Conservation (phyloP, 2,113 vertebrate genomes). For the Pogonocichla stellata region DNA sequence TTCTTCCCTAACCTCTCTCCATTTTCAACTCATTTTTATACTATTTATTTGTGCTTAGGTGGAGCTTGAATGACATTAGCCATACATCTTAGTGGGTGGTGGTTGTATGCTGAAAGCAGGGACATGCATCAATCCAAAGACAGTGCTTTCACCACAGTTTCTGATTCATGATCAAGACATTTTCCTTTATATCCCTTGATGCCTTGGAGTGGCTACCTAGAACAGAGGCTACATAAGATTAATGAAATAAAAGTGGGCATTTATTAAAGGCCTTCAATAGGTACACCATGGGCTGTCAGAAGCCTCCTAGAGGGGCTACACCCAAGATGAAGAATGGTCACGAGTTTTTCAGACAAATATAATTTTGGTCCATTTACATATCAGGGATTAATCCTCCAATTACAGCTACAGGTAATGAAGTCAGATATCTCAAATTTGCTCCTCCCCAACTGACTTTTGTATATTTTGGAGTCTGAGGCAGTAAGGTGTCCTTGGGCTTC, state of each 20-base stretch:
- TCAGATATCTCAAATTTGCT: not conserved
- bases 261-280: not conserved
- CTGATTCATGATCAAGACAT: not conserved
- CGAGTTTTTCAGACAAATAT: not conserved
- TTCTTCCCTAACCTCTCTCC: not conserved
- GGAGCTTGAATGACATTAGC: not conserved
- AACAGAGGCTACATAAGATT: not conserved
- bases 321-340: not conserved
- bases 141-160: not conserved
- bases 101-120: not conserved
- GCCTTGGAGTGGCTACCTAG: not conserved
- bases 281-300: not conserved
- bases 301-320: not conserved
- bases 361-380: not conserved
- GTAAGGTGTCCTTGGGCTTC: not conserved
- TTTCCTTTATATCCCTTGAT: not conserved
- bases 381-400: not conserved
- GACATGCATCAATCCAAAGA: not conserved
- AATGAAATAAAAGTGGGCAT: not conserved
- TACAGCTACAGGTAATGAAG: not conserved
- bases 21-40: not conserved
- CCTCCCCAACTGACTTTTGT: not conserved
- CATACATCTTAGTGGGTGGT: not conserved
- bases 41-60: not conserved
- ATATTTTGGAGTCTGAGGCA: not conserved